Percentiles rank a stretch among this genome's conserved stretches.
Evolutionary conservation across 2,797 vertebrate genomes (phyloP).

Genomic region (Agapornis canus): DNA sequence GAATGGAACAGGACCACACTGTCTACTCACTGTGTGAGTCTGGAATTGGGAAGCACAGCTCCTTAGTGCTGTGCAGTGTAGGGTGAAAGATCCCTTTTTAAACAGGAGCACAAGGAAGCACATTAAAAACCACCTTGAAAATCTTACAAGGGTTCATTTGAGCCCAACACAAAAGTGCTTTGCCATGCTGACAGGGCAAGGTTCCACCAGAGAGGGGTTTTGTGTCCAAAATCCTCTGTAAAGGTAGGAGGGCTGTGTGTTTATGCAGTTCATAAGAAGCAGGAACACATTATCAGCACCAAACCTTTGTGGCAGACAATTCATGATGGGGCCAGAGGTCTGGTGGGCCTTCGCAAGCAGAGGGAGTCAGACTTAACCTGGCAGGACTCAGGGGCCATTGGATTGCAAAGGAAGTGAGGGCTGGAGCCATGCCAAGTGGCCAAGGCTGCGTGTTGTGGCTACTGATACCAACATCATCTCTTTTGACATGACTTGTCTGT

Average conservation of each 20-base stretch:
- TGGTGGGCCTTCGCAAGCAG: background rate
- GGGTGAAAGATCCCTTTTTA: background rate
- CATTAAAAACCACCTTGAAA: background rate
- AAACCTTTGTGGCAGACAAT: rapidly evolving
- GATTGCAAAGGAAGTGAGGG: background rate
- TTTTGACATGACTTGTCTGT: background rate
- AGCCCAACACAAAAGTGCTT: background rate
- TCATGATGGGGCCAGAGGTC: background rate
- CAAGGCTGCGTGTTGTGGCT: rapidly evolving
- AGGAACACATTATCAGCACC: background rate
- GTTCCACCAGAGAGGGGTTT: background rate
- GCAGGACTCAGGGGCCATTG: background rate
- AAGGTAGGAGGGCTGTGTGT: rapidly evolving
- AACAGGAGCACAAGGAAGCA: background rate
- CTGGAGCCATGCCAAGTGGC: rapidly evolving
- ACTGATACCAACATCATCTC: rapidly evolving
- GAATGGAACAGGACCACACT: background rate
- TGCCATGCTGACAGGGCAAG: background rate
- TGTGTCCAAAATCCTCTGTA: background rate
- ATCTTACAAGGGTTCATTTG: background rate
- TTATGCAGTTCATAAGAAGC: background rate
- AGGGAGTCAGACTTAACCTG: background rate
- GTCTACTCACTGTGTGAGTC: background rate
- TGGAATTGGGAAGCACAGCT: background rate
- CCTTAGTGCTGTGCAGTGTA: background rate